phyloP scores from a whole-genome alignment of 2,113 vertebrate species.

The Pomatostomus ruficeps region DNA sequence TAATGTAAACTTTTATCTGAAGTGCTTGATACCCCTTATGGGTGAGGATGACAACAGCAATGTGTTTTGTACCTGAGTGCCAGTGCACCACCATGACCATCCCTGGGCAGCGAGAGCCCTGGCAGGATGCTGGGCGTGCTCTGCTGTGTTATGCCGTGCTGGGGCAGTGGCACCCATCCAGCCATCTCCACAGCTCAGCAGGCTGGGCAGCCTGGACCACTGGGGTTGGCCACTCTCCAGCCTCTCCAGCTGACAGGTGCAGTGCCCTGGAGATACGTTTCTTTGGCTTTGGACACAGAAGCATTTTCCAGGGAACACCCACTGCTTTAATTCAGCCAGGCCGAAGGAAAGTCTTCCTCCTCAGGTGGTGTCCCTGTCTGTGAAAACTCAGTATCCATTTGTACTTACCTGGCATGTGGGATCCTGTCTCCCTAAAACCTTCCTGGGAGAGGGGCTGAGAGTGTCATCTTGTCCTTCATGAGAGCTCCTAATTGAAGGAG shows the following conservation, averaged over 20 bases:
- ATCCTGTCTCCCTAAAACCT: neutral
- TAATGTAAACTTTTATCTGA: neutral
- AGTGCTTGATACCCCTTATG: neutral
- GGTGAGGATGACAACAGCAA: neutral
- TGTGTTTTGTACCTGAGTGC: fast-evolving
- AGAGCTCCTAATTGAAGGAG: neutral
- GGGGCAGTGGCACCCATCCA: neutral
- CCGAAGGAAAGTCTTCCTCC: neutral
- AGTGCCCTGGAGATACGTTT: fast-evolving
- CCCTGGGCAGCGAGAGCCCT: fast-evolving
- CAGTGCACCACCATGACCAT: neutral
- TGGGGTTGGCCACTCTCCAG: neutral
- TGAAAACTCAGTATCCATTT: neutral
- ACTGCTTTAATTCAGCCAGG: fast-evolving
- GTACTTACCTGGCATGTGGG: neutral
- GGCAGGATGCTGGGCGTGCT: neutral
- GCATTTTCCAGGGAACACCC: neutral
- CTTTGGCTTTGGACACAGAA: neutral
- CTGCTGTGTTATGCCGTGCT: neutral
- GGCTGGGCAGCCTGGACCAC: neutral
- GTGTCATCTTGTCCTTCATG: neutral
- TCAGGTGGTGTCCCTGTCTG: neutral
- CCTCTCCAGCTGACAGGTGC: neutral
- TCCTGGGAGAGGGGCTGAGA: neutral
- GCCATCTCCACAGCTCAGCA: neutral